These are phyloP conservation scores for Tenthredo scrophulariae DNA, from an alignment of 2,888 invertebrate genomes.

Conservation along the genomic window DNA sequence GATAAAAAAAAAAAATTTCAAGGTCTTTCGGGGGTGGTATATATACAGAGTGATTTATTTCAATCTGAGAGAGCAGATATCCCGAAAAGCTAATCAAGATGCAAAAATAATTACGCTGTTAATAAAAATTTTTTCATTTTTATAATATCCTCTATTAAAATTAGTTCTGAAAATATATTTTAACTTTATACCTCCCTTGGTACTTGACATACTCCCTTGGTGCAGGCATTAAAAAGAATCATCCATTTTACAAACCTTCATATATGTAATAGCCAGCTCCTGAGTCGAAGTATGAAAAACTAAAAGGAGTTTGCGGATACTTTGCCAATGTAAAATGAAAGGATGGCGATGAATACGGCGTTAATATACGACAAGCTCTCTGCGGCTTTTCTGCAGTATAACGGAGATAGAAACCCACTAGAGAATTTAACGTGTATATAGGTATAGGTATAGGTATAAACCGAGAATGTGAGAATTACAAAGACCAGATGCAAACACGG, in stretches of 20 bases:
- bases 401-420: not conserved
- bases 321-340: not conserved
- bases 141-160: not conserved
- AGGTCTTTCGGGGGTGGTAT: not conserved
- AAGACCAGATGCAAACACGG: slow-evolving; percentile 42
- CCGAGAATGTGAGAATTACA: slow-evolving; percentile 29
- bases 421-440: slow-evolving; percentile 18
- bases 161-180: not conserved
- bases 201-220: not conserved
- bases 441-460: not conserved
- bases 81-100: not conserved
- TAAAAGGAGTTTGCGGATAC: not conserved
- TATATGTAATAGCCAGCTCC: not conserved
- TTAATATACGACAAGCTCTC: not conserved
- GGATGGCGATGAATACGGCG: not conserved
- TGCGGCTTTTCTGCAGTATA: not conserved
- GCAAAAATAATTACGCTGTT: not conserved
- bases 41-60: not conserved
- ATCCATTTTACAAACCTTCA: not conserved
- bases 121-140: not conserved
- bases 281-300: not conserved
- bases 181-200: not conserved
- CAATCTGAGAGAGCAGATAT: not conserved
- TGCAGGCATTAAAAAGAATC: not conserved
- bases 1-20: not conserved